These are phyloP conservation scores for Tetramorium bicarinatum DNA, from an alignment of 2,888 invertebrate species.

Conservation along the genomic window DNA sequence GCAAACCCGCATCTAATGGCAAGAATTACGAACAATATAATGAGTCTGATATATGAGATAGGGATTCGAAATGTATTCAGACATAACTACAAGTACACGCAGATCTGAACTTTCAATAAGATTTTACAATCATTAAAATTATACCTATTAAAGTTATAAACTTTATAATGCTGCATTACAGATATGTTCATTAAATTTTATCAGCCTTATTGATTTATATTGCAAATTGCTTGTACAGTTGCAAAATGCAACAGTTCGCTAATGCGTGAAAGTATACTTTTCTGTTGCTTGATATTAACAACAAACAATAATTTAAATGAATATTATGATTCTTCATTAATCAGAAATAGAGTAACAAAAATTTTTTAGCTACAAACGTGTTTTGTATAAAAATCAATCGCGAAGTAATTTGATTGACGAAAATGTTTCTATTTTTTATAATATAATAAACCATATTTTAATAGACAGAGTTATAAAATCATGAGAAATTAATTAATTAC, in stretches of 20 bases:
- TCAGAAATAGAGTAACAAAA: not conserved
- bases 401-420: not conserved
- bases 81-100: not conserved
- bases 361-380: not conserved
- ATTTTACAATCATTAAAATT: not conserved
- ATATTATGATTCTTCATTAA: not conserved
- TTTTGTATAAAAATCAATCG: not conserved
- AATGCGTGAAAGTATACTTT: conserved; percentile 30
- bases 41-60: not conserved
- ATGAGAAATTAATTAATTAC: not conserved
- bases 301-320: conserved; percentile 6
- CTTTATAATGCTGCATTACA: conserved; percentile 21
- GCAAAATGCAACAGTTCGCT: not conserved
- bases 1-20: not conserved
- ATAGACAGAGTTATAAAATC: conserved; percentile 6
- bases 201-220: conserved; percentile 27
- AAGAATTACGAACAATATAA: not conserved
- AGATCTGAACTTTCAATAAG: conserved; percentile 17
- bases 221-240: not conserved
- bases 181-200: not conserved
- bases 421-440: not conserved
- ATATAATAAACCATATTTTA: not conserved
- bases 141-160: conserved; percentile 9
- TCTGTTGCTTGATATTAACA: conserved; percentile 22
- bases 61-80: conserved; percentile 9